Percentiles rank a stretch among this genome's conserved stretches.
Conservation (phyloP, 2,888 invertebrate species). For the Spilosoma lubricipeda region DNA sequence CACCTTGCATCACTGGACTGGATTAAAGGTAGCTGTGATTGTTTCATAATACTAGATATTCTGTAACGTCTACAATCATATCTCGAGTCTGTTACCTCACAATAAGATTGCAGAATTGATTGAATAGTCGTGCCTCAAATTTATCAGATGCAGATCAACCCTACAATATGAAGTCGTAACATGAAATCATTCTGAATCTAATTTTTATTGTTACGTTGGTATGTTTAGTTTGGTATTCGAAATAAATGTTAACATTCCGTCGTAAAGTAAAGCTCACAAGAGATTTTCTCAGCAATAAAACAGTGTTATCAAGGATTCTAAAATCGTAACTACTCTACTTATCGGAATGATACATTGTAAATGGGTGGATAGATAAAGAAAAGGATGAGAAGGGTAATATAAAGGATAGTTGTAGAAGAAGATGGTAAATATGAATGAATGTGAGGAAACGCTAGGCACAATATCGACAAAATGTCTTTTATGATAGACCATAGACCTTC, state of each 20-base stretch:
- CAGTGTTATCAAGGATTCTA: conserved; percentile 37
- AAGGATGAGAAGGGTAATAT: conserved; percentile 15
- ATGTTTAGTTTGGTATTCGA: conserved; percentile 34
- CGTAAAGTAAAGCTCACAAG: conserved; percentile 45
- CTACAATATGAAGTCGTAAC: conserved; percentile 16
- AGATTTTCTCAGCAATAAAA: conserved; percentile 46
- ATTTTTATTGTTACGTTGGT: conserved; percentile 36
- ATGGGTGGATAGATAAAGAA: conserved; percentile 16
- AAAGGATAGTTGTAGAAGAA: conserved; percentile 1
- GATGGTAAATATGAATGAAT: background rate
- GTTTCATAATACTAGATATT: conserved; percentile 37
- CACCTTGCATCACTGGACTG: conserved; percentile 38
- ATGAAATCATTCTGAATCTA: conserved; percentile 8
- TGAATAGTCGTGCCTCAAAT: conserved; percentile 18
- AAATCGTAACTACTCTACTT: conserved; percentile 36
- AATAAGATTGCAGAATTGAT: conserved; percentile 29
- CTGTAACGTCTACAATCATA: conserved; percentile 36
- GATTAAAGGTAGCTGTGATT: conserved; percentile 27
- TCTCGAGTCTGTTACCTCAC: conserved; percentile 35
- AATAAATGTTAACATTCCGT: conserved; percentile 41
- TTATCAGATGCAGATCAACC: conserved; percentile 25
- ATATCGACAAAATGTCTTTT: conserved; percentile 21
- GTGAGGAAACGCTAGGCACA: conserved; percentile 13
- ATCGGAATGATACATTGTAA: conserved; percentile 35
- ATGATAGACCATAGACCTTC: conserved; percentile 14